A percentile compares a stretch with the other conserved stretches of the same genome.
Conservation (phyloP, 2,113 vertebrate species). For the Plecturocebus donacophilus region DNA sequence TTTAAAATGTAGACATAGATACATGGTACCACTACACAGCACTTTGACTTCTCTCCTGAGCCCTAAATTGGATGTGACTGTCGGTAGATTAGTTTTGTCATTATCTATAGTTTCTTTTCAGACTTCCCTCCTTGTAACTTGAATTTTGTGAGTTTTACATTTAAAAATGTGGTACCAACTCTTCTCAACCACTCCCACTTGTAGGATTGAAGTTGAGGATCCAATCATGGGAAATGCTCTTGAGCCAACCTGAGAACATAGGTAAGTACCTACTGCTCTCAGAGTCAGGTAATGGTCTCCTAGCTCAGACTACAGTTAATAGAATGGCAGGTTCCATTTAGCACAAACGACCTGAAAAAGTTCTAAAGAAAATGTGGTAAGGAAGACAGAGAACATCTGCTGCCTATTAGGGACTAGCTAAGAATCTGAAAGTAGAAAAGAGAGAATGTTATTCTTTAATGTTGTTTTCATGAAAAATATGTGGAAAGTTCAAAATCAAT, state of each 20-base stretch:
- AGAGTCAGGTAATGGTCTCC: neutral
- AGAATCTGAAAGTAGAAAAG: constrained; percentile 24
- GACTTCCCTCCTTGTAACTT: neutral
- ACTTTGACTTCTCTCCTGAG: neutral
- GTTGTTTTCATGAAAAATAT: neutral
- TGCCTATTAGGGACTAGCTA: neutral
- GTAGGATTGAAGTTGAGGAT: neutral
- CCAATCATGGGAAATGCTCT: neutral
- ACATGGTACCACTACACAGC: neutral
- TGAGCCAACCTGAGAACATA: neutral
- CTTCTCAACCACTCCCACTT: neutral
- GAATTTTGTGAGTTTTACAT: neutral
- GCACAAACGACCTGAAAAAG: constrained; percentile 22
- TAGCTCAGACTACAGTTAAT: constrained; percentile 14
- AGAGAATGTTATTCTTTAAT: neutral
- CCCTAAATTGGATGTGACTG: neutral
- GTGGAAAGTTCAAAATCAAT: constrained; percentile 29
- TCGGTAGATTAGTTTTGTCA: neutral
- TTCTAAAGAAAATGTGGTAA: constrained; percentile 47
- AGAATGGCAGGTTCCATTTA: constrained; percentile 18
- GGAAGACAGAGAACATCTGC: constrained; percentile 19
- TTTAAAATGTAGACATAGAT: neutral
- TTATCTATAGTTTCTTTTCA: constrained; percentile 16
- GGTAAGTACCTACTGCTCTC: neutral
- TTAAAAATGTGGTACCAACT: constrained; percentile 1